Conservation (phyloP, 2,888 invertebrate species). For the Heliconius cydno region DNA sequence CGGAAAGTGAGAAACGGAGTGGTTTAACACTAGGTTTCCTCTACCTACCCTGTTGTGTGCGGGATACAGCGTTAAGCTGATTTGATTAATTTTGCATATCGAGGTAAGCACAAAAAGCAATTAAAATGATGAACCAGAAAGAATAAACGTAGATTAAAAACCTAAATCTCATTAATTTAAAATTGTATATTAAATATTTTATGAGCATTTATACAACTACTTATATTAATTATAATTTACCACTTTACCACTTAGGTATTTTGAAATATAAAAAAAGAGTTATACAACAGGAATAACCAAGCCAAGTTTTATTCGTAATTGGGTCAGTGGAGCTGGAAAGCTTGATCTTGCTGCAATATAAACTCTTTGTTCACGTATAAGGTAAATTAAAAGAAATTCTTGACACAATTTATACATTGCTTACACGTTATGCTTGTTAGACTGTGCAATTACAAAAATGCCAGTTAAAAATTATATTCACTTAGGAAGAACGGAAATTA, state of each 20-base stretch:
- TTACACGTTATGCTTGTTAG: neutral
- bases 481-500: neutral
- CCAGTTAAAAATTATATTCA: neutral
- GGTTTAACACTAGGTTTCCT: no score
- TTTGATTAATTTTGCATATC: neutral
- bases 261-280: neutral
- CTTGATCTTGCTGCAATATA: conserved; percentile 27
- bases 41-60: no score
- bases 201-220: neutral
- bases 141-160: neutral
- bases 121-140: neutral
- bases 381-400: conserved; percentile 24
- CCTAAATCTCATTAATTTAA: neutral
- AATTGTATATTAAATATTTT: neutral
- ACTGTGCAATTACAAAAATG: conserved; percentile 1
- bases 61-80: no score
- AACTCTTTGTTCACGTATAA: conserved; percentile 15
- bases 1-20: no score
- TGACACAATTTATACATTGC: conserved; percentile 17
- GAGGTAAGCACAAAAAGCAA: neutral
- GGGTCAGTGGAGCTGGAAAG: conserved; percentile 25
- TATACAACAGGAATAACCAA: conserved; percentile 8
- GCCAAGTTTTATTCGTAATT: conserved; percentile 16
- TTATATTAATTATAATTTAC: neutral
- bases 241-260: neutral